Evolutionary conservation across 2,113 vertebrate genomes (phyloP), one percentile per base, ranked within the genome.

Genomic region (Sapayoa aenigma): DNA sequence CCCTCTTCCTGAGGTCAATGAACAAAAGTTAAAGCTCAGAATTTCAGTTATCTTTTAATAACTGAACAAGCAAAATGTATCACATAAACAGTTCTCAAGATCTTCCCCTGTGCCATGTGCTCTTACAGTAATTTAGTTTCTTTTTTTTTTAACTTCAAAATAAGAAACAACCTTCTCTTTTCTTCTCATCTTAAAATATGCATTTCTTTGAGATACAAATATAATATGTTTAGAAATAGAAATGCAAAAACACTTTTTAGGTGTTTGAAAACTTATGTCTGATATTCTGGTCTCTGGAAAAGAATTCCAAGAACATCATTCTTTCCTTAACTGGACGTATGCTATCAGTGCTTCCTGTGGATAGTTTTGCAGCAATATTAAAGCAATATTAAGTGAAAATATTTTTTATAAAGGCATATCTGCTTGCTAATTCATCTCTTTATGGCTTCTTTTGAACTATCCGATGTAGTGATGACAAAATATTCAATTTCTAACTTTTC

Each of bases 91-190:
- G 4, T n/a, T 65, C 17, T 37, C 12, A 73, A 77, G 49, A 28
- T 80, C 16, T 77, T 73, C 4, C 7, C 2, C 24, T 12, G 1
- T 18, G 12, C 16, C 5, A 49, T 58, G 3, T 41, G 2, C 2
- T 4, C 4, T 49, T 74, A 15, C 2, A 75, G 20, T 28, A 83
- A 71, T 14, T 7, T 41, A 6, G 4, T 60, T 84, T 41, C 3
- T 44, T 56, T 7, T 33, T 22, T 41, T 66, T 80, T 81, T 63
- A 21, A 80, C 9, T 73, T 90, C 19, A 63, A 44, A 37, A 58
- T 31, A 62, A 72, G 17, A 76, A 46, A 0, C 0, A 47, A 44
- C 3, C 2, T 60, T 5, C 3, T 4, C 3, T 68, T 53, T 68
- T 67, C 31, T 76, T 82, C 25, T 5, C 1, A 22, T 33, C 6